Evolutionary conservation across 1,140 invertebrate genomes (phyloP), one percentile per base, ranked within the genome.

Genomic region (Hydropsyche tenuis): DNA sequence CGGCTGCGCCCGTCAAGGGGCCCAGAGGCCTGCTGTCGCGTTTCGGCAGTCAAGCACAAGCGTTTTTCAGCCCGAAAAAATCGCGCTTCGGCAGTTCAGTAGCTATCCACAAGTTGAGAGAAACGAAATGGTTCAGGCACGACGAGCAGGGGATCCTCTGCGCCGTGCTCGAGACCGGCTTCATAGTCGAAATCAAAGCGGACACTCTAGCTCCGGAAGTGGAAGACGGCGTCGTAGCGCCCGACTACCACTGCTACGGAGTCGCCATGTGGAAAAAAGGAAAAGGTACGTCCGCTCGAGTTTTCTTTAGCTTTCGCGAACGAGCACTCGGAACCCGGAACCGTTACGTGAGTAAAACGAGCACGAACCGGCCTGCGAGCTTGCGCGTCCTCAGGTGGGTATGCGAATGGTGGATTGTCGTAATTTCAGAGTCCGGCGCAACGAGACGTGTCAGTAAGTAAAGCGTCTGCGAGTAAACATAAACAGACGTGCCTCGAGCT

Each of bases 91-190:
- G 87, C 72, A 89, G 88, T 72, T 88, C 88, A 65, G 88, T 90
- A 6, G 88, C 89, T 20, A 88, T 89, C 51, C 89, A 90, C 79
- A 90, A 90, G 78, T 83, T 90, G 73, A 84, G 89, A 46, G 88
- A 90, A 81, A 89, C 88, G 53, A 90, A 90, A 84, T 90, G 89
- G 89, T 90, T 90, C 78, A 86, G 85, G 73, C 86, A 88, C 74
- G 86, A 88, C 77, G 89, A 90, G 82, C 86, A 88, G 79, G 87
- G 87, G 71, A 87, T 90, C 76, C 85, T 90, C 74, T 89, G 88
- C 80, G 88, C 89, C 63, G 89, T 90, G 51, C 83, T 90, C 77
- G 89, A 90, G 80, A 85, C 87, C n/a, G 89, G 89, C 45, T 90
- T 90, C 81, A 87, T 90, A 64, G 83, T 90, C 53, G 88, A 90